Base-by-base conservation (phyloP, 2,888 invertebrate genomes). In the Hemaris fuciformis region DNA sequence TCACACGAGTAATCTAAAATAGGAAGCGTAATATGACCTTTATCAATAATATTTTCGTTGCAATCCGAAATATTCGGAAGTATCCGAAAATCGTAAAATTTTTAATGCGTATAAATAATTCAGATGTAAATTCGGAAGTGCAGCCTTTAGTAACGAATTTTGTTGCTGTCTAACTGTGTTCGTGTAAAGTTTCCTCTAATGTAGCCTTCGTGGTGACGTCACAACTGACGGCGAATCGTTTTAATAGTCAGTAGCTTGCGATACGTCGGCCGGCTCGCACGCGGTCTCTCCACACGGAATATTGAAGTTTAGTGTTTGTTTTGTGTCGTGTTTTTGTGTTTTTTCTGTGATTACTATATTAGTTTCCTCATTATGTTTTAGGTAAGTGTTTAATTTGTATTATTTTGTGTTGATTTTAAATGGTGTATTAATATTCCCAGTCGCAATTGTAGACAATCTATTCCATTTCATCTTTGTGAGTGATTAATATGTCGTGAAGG, bases 261-360 rank as follows among this genome's bases (percentile, higher is more conserved):
- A 25, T 15, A 42, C 18, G 25, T 43, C 58, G 27, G 10, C 13
- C 18, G 43, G 13, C 18, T n/a, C 25, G 43, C 27, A 59, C 58
- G 58, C 15, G 8, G 31, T 6, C 22, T n/a, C 42, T n/a, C 58
- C 18, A 4, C 15, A 27, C n/a, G 3, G n/a, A 13, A 6, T 18
- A 59, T 59, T 42, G 15, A 27, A 42, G 58, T 23, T 58, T 27
- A n/a, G 57, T 59, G 58, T 59, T 22, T 58, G 43, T 59, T 59
- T 42, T 25, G 58, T 59, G 58, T 43, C 7, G 34, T 41, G 41
- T 20, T 42, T 42, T 58, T 59, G 58, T 25, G 18, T 42, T 18
- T 31, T 20, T 22, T 25, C 42, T 41, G 46, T 46, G 46, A 27
- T 15, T 31, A 15, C 31, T 27, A 53, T 53, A 10, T 53, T 15